Percentiles rank a stretch among this genome's conserved stretches.
phyloP scores from a whole-genome alignment of 37 sponge, comb jelly and placozoan species.

The Petrosia ficiformis region DNA sequence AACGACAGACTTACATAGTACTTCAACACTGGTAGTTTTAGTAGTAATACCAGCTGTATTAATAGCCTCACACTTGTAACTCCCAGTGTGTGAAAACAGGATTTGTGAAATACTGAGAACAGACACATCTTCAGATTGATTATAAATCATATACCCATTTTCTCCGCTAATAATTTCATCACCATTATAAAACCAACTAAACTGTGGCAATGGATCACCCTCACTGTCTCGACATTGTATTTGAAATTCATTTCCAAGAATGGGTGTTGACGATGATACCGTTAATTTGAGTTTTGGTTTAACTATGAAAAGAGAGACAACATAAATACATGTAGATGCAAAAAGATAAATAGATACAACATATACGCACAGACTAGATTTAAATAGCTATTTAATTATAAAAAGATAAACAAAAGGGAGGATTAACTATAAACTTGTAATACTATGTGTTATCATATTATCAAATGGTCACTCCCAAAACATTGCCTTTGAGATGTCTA shows the following conservation, averaged over 20 bases:
- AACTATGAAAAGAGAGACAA: slow-evolving; percentile 28
- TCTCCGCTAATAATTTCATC: background rate
- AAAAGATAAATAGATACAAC: slow-evolving; percentile 23
- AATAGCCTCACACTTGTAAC: background rate
- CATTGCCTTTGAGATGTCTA: too few relatives aligned
- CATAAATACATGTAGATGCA: slow-evolving; percentile 30
- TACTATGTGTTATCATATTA: too few relatives aligned
- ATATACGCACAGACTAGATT: too few relatives aligned
- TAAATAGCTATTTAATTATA: too few relatives aligned
- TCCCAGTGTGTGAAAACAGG: background rate
- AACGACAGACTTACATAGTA: background rate
- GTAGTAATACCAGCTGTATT: background rate
- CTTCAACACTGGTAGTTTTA: too few relatives aligned
- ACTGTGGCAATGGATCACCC: background rate
- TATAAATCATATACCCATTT: background rate
- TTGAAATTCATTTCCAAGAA: background rate
- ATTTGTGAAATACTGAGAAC: background rate
- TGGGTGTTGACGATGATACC: background rate
- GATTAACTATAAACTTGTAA: too few relatives aligned
- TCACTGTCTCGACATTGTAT: background rate
- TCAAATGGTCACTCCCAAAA: too few relatives aligned
- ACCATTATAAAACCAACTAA: background rate
- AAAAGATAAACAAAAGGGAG: too few relatives aligned
- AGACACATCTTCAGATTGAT: background rate
- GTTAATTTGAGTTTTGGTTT: background rate